Evolutionary conservation across 2,888 invertebrate species (phyloP), one percentile per base, ranked within the genome.

Genomic region (Drosophila histrio): DNA sequence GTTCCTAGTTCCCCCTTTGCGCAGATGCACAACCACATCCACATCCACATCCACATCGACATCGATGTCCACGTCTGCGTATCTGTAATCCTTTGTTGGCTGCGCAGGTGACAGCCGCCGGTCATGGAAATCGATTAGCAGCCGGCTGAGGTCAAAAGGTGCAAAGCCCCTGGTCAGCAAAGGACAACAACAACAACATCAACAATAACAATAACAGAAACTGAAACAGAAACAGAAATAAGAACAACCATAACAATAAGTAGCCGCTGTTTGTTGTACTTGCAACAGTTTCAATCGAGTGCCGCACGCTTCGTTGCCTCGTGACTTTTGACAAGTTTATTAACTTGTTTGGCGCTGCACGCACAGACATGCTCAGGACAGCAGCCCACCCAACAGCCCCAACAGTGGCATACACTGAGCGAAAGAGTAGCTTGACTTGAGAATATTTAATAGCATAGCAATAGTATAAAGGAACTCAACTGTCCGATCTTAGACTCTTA

Each of bases 311-410:
- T 67, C 61, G 57, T 32, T 79, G 62, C 59, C 50, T 68, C 28
- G 44, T 50, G 61, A 44, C 64, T 67, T 78, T 78, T 80, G 85
- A 88, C 84, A 81, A 88, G 80, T 88, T 85, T 85, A 89, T 88
- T 88, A 89, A 83, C 79, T 80, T 78, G 64, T 61, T 39, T 53
- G 53, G 53, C 47, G 32, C 36, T 49, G 56, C 46, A 36, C 39
- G 59, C 62, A 68, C 73, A 72, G 56, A 59, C 53, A 65, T 24
- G 56, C 28, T 47, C 44, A 13, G 32, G 36, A 6, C 46, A 28
- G 15, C 26, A 36, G 26, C 44, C 56, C 52, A 63, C 22, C 46
- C 68, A 19, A 64, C 39, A 63, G 26, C 46, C 28, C 17, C 13
- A 2, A 28, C 21, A 3, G 11, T 4, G 13, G 8, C 30, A 13